phyloP scores from a whole-genome alignment of 2,888 invertebrate species.

The Mechanitis messenoides region DNA sequence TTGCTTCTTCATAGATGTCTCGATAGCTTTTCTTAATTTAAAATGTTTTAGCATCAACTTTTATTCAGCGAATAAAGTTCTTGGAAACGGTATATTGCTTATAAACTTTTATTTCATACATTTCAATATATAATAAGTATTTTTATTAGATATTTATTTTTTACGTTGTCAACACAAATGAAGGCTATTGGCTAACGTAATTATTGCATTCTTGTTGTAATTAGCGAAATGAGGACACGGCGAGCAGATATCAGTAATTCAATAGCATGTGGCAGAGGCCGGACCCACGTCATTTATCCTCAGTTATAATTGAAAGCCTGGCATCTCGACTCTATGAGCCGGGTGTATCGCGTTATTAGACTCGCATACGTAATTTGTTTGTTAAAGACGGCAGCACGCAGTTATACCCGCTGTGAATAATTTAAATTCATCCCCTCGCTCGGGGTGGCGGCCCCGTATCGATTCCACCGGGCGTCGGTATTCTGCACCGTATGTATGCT shows the following conservation, averaged over 20 bases:
- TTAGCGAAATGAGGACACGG: constrained; percentile 33
- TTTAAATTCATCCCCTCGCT: constrained; percentile 73
- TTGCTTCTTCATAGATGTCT: constrained; percentile 25
- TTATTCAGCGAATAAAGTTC: not conserved
- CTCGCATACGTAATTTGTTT: constrained; percentile 75
- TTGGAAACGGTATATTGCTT: too few species aligned
- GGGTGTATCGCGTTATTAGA: constrained; percentile 71
- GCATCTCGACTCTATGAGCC: constrained; percentile 56
- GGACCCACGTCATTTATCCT: constrained; percentile 55
- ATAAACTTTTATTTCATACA: too few species aligned
- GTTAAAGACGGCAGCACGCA: constrained; percentile 74
- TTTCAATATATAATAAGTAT: too few species aligned
- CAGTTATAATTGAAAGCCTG: constrained; percentile 73
- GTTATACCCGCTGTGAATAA: constrained; percentile 75
- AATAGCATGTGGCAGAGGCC: constrained; percentile 17
- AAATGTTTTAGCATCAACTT: not conserved
- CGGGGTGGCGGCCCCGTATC: constrained; percentile 58
- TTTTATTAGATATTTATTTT: too few species aligned
- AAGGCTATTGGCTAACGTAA: constrained; percentile 15
- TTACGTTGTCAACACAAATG: too few species aligned
- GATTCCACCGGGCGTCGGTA: constrained; percentile 47
- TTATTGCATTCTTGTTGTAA: constrained; percentile 24
- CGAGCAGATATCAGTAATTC: constrained; percentile 37
- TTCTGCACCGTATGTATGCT: constrained; percentile 46
- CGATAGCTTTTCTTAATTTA: constrained; percentile 10